Evolutionary conservation across 2,113 vertebrate genomes (phyloP), one percentile per base, ranked within the genome.

Genomic region (Carassius auratus): DNA sequence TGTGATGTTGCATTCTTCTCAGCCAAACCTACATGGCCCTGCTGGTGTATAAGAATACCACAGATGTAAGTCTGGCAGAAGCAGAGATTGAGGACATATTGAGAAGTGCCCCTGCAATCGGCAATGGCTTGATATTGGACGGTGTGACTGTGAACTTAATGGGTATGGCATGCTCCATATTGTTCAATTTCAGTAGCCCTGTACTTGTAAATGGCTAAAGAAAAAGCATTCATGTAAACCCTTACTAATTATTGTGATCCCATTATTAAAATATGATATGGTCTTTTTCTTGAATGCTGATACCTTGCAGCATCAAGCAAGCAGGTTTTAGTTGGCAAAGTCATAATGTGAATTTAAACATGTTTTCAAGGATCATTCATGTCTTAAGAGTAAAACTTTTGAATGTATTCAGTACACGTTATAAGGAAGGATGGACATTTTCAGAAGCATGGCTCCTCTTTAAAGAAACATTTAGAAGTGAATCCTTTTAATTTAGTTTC

Each of bases 1-100:
- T 71, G 1, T 45, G 50, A 23, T 84, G 8, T 64, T 82, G 52
- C 52, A 23, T 76, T 76, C 38, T 79, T 61, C 38, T 12, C 87
- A 99, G 97, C 79, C 94, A 88, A 36, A 33, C 45, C 1, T 94
- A 92, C 76, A 94, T 91, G 87, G 97, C 95, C n/a, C 95, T 98
- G 93, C 91, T 99, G 84, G 92, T 96, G 90, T 94, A 96, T 88
- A 94, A 93, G 84, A 84, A 94, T 89, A 94, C 94, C 85, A 93
- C 94, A 76, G 96, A 95, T 38, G 52, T 92, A 85, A 92, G 81
- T 90, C 95, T 97, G 86, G 92, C 93, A 61, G 94, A 93, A 52
- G 88, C 88, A 17, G 90, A 89, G 3, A 94, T 97, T 82, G 87
- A 93, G 33, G 85, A 91, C 68, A 93, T 90, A 69, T 92, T 99